These are phyloP conservation scores for Formica selysi DNA, from an alignment of 1,140 invertebrate species.

Conservation along the genomic window DNA sequence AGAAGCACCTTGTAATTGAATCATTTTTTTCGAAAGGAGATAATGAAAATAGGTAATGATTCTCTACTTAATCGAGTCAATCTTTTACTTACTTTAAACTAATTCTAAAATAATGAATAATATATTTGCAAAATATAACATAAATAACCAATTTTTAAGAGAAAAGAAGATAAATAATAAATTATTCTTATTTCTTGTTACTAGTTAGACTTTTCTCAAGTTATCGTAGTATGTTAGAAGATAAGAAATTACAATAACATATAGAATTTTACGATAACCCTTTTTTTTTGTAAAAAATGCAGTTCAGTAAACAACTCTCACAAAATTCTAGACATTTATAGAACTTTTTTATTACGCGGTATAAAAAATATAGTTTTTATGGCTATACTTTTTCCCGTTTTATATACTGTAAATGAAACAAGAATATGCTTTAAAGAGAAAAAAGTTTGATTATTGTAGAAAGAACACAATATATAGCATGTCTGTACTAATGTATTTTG, in stretches of 20 bases:
- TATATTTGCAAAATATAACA: neutral
- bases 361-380: neutral
- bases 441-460: neutral
- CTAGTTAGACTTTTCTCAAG: neutral
- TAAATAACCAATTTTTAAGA: neutral
- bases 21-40: neutral
- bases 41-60: neutral
- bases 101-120: neutral
- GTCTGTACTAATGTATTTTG: no score
- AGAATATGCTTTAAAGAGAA: neutral
- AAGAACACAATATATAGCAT: neutral
- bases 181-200: neutral
- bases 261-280: neutral
- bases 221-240: neutral
- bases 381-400: neutral
- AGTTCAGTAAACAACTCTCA: neutral
- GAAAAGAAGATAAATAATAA: neutral
- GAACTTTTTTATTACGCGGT: neutral
- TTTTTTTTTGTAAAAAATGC: neutral
- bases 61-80: neutral
- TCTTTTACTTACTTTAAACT: neutral
- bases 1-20: constrained; percentile 34
- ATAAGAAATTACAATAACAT: neutral
- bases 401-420: neutral
- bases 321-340: neutral